Evolutionary conservation across 1,140 invertebrate species (phyloP), one percentile per base, ranked within the genome.

Genomic region (Solen grandis): DNA sequence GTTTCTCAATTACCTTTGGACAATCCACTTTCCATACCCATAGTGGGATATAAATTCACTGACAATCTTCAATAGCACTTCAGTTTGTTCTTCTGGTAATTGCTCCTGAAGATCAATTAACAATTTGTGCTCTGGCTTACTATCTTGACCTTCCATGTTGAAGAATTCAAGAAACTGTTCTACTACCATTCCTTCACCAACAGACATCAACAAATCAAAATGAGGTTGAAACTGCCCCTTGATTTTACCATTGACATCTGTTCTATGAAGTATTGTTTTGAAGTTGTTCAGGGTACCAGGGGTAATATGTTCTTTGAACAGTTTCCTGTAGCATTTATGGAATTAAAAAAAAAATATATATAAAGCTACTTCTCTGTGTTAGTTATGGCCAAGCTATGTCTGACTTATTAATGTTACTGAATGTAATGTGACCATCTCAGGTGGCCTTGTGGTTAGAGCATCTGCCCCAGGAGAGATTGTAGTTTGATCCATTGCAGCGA

Each of bases 231-330:
- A 65, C 13, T 35, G 62, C 8, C 62, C 31, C 62, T 65, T 65
- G 14, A 65, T 35, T 33, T 65, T 65, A 14, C 62, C 62, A 35
- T 65, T 65, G 19, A 65, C 62, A 65, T 65, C 62, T 65, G 62
- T 65, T n/a, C 22, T 29, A 25, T 65, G 62, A 14, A 65, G 62
- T 19, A 65, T 33, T 29, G 62, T 65, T n/a, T 65, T 65, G 62
- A 65, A 65, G 62, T 65, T 16, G 31, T 65, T 65, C 8, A 65
- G 25, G 31, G 62, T 65, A 35, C 62, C 62, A 33, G 62, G 62
- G 16, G 13, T 65, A 35, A 31, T 19, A 14, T 35, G 16, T 1
- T 2, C 22, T 65, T 35, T 33, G 62, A 65, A 65, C 8, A 65
- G 25, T 65, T 65, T 65, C 10, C 31, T 33, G 62, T 35, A 65